Conservation (phyloP, 2,113 vertebrate genomes). For the Ceyx cyanopectus region DNA sequence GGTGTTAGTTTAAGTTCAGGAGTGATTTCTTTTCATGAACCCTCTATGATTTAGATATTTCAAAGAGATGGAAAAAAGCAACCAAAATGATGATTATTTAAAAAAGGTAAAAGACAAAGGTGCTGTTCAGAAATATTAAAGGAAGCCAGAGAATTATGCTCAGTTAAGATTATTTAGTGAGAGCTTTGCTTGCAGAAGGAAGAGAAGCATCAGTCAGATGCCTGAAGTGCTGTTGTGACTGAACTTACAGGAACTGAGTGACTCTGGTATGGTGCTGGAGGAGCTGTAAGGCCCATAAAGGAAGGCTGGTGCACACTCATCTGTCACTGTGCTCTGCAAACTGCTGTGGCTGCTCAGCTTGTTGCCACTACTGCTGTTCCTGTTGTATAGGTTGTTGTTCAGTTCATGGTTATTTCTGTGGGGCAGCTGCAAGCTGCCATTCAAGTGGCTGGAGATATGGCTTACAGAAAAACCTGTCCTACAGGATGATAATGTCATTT, state of each 20-base stretch:
- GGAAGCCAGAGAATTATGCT: slow-evolving; percentile 33
- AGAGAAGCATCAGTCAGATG: slow-evolving; percentile 14
- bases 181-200: slow-evolving; percentile 39
- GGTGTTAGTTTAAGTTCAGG: neutral
- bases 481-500: slow-evolving; percentile 66
- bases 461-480: slow-evolving; percentile 75
- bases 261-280: slow-evolving; percentile 86
- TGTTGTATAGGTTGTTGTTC: slow-evolving; percentile 88
- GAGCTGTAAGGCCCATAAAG: slow-evolving; percentile 80
- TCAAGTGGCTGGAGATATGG: slow-evolving; percentile 77
- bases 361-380: slow-evolving; percentile 68
- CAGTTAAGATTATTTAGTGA: slow-evolving; percentile 31
- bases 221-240: slow-evolving; percentile 43
- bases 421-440: slow-evolving; percentile 70
- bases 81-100: slow-evolving; percentile 52
- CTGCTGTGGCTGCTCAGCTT: slow-evolving; percentile 61
- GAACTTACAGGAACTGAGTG: slow-evolving; percentile 95
- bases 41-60: neutral
- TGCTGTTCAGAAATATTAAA: neutral
- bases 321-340: slow-evolving; percentile 54
- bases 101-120: slow-evolving; percentile 35
- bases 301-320: slow-evolving; percentile 74
- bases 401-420: slow-evolving; percentile 82
- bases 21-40: neutral
- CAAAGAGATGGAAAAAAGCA: neutral